Base-by-base conservation (phyloP, 2,797 vertebrate species). In the Miichthys miiuy region DNA sequence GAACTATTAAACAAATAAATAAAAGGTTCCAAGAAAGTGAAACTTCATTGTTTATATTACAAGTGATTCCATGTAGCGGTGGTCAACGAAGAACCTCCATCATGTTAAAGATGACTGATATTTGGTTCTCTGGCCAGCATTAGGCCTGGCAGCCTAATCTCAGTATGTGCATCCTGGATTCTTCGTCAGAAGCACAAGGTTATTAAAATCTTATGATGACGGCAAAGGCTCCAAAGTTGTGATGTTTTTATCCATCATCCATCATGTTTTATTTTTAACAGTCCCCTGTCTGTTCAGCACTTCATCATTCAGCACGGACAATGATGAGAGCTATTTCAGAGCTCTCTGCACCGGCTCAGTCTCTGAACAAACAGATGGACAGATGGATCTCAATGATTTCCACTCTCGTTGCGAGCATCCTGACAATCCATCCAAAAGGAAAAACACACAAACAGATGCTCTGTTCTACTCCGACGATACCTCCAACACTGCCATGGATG, bases 1-100 rank as follows among this genome's bases (percentile, higher is more conserved):
- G 52, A 42, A 57, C 68, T 52, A 11, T 61, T 60, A 65, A 68
- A 66, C 6, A 70, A 92, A 92, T 86, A 88, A 92, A 90, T 86
- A 81, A 56, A 79, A 66, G 69, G 62, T 61, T 42, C 41, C 14
- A 25, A 55, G 3, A 58, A 68, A 73, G 50, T 38, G 21, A 47
- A 58, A 52, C 12, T 23, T 48, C 12, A 41, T 27, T 25, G 56
- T 61, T 5, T 72, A 64, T 68, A 20, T 67, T 61, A 69, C 69
- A 72, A 18, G 48, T 47, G 34, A 46, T 63, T 77, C 27, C 23
- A 21, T 54, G 66, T 51, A 12, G 72, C 25, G 46, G 67, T 52
- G n/a, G 21, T 75, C 46, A 27, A 44, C 23, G 48, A 72, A 72
- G 75, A 81, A n/a, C 47, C 60, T 54, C 57, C 30, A 38, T 70